phyloP scores from a whole-genome alignment of 2,888 invertebrate genomes.

The Itoplectis maculator region DNA sequence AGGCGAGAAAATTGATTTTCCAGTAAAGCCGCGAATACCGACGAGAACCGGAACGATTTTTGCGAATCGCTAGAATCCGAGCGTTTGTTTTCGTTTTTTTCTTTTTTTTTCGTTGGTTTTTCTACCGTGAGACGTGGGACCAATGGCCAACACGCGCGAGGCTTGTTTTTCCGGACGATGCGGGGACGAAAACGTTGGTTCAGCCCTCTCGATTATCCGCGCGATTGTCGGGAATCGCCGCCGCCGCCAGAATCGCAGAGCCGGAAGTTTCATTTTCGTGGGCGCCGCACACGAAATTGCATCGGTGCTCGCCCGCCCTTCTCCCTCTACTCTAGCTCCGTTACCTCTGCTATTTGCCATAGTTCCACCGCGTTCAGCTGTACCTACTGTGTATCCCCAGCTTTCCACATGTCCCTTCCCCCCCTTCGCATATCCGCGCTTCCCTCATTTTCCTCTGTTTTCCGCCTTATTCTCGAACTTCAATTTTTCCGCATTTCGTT shows the following conservation, averaged over 20 bases:
- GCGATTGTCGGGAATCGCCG: conserved; percentile 24
- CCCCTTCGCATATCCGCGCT: not conserved
- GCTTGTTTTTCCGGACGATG: conserved; percentile 36
- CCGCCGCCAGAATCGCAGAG: conserved; percentile 6
- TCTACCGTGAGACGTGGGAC: conserved; percentile 64
- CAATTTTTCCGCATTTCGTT: conserved; percentile 33
- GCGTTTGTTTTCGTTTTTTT: not conserved
- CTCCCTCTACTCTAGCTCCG: conserved; percentile 32
- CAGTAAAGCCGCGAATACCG: no score
- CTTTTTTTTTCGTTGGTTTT: conserved; percentile 17
- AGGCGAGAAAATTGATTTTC: conserved; percentile 29
- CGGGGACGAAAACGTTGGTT: not conserved
- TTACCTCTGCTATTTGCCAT: conserved; percentile 15
- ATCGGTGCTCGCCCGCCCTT: conserved; percentile 57
- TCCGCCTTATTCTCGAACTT: conserved; percentile 17
- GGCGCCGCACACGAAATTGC: conserved; percentile 59
- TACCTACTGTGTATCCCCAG: not conserved
- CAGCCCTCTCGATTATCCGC: conserved; percentile 52
- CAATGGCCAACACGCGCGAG: conserved; percentile 61
- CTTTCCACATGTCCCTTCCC: conserved; percentile 18
- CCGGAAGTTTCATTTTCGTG: conserved; percentile 64
- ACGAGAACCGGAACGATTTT: not conserved
- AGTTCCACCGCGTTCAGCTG: conserved; percentile 2
- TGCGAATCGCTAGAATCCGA: not conserved
- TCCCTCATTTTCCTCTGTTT: conserved; percentile 45